phyloP scores from a whole-genome alignment of 2,113 vertebrate genomes.

The Petrocephalus microphthalmus region DNA sequence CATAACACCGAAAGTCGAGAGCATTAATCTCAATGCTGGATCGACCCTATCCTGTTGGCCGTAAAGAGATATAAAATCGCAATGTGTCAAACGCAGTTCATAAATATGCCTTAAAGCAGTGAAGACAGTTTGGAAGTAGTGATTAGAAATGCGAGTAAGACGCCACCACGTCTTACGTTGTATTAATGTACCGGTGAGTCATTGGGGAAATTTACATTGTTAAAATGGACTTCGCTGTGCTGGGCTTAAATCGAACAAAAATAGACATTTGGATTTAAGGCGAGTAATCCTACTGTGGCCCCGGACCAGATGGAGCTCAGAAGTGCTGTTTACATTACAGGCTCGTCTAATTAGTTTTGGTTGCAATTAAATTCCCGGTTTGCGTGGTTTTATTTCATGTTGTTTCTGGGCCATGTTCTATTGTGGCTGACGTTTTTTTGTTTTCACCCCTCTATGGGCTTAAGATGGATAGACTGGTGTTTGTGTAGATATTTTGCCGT shows the following conservation, averaged over 20 bases:
- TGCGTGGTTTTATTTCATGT: background rate
- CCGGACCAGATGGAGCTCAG: background rate
- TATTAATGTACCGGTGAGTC: background rate
- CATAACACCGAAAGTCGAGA: background rate
- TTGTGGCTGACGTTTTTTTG: background rate
- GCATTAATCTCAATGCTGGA: background rate
- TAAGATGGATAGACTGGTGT: background rate
- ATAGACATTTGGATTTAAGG: background rate
- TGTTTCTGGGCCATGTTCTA: background rate
- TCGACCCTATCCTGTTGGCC: background rate
- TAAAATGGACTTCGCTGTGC: background rate
- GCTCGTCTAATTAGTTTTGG: background rate
- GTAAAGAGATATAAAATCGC: background rate
- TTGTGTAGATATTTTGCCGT: background rate
- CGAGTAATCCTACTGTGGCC: background rate
- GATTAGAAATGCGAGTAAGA: background rate
- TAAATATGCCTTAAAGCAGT: background rate
- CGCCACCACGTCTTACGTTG: background rate
- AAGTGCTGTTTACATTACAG: background rate
- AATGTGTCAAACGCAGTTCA: background rate
- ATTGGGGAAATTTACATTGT: background rate
- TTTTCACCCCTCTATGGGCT: background rate
- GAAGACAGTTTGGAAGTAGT: background rate
- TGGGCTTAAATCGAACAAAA: background rate
- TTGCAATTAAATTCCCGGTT: constrained; percentile 1